Conservation (phyloP, 2,888 invertebrate genomes). For the Patella ulyssiponensis region DNA sequence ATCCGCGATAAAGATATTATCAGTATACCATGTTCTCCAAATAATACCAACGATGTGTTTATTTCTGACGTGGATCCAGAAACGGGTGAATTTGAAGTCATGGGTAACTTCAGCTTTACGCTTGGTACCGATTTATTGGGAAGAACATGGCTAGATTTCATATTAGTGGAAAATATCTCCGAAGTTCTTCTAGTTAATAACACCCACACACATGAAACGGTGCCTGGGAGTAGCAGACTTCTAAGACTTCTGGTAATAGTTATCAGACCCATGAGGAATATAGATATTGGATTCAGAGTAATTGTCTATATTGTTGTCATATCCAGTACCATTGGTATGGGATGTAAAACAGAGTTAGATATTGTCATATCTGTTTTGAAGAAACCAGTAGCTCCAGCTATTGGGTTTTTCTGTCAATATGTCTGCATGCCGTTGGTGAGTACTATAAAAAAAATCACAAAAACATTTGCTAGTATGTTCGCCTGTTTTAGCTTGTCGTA, state of each 20-base stretch:
- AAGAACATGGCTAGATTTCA: constrained; percentile 26
- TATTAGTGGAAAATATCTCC: neutral
- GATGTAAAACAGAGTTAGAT: constrained; percentile 71
- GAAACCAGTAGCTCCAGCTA: constrained; percentile 74
- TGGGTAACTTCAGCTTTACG: constrained; percentile 24
- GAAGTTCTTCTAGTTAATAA: neutral
- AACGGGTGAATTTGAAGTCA: neutral
- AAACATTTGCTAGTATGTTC: no score
- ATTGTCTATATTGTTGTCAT: constrained; percentile 66
- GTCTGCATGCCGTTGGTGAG: constrained; percentile 75
- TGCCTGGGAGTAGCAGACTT: constrained; percentile 16
- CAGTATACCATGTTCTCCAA: constrained; percentile 16
- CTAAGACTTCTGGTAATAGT: constrained; percentile 38
- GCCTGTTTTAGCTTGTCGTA: no score
- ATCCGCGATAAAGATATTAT: neutral
- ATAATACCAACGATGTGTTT: neutral
- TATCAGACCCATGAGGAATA: constrained; percentile 39
- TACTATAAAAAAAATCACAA: constrained; percentile 8
- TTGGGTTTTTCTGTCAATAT: constrained; percentile 75
- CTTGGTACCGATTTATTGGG: constrained; percentile 25
- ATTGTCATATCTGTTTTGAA: constrained; percentile 71
- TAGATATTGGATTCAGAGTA: constrained; percentile 64
- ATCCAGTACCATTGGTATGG: constrained; percentile 73
- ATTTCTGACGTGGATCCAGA: neutral
- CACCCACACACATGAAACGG: neutral